A percentile compares a stretch with the other conserved stretches of the same genome.
phyloP scores from a whole-genome alignment of 2,113 vertebrate species.

The Strix aluco region DNA sequence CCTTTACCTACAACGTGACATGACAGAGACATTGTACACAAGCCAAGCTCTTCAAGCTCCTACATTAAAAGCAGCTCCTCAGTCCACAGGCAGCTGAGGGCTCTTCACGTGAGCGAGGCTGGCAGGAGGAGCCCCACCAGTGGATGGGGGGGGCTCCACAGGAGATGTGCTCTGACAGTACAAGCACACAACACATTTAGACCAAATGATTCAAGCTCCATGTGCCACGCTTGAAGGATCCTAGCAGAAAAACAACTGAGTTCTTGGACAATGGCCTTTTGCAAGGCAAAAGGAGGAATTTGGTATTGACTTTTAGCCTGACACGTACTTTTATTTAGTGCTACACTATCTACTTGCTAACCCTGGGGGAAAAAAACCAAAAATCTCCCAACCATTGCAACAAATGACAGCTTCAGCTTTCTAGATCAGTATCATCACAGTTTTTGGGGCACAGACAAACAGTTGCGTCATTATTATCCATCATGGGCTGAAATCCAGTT shows the following conservation, averaged over 20 bases:
- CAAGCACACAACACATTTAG: neutral
- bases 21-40: neutral
- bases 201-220: neutral
- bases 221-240: rapidly evolving
- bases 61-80: neutral
- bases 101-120: neutral
- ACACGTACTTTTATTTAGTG: neutral
- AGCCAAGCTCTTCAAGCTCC: neutral
- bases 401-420: neutral
- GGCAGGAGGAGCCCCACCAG: neutral
- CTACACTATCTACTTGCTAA: neutral
- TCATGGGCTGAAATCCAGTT: neutral
- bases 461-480: neutral
- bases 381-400: neutral
- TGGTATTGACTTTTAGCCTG: neutral
- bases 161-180: too few relatives aligned
- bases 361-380: neutral
- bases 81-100: neutral
- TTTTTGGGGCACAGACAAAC: neutral
- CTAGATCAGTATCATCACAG: neutral
- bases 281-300: neutral
- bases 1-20: neutral
- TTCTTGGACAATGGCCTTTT: neutral
- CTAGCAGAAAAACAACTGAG: neutral
- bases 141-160: rapidly evolving